phyloP scores from a whole-genome alignment of 1,140 invertebrate genomes.

The Caligus rogercresseyi region DNA sequence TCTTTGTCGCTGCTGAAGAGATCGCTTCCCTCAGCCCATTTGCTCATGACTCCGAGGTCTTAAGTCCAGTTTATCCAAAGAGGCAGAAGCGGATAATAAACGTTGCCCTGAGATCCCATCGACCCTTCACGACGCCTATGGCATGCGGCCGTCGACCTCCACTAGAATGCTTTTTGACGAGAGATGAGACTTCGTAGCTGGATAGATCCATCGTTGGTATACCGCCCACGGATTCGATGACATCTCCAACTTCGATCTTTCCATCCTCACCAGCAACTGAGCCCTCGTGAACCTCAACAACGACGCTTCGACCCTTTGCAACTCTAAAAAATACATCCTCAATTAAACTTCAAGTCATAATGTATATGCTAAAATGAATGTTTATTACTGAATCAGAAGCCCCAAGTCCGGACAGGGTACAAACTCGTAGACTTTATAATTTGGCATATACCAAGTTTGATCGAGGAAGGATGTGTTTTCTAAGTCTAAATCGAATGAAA shows the following conservation, averaged over 20 bases:
- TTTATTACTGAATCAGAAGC: neutral
- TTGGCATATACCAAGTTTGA: neutral
- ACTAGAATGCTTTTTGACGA: neutral
- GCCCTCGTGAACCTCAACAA: neutral
- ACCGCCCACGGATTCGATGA: neutral
- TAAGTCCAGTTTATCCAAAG: neutral
- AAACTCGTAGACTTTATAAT: neutral
- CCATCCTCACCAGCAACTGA: neutral
- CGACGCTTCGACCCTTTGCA: neutral
- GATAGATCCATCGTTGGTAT: neutral
- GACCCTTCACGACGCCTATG: neutral
- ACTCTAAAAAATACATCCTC: no score
- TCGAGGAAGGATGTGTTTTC: neutral
- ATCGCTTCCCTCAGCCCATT: neutral
- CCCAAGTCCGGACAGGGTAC: neutral
- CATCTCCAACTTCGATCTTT: neutral
- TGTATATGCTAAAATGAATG: no score
- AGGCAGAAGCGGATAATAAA: neutral
- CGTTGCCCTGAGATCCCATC: neutral
- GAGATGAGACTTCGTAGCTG: neutral
- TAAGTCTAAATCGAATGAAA: neutral
- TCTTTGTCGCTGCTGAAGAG: neutral
- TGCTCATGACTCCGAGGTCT: neutral
- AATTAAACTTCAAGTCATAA: no score
- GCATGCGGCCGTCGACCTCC: neutral